A percentile compares a stretch with the other conserved stretches of the same genome.
phyloP scores from a whole-genome alignment of 2,113 vertebrate species.

The Hiodon alosoides region DNA sequence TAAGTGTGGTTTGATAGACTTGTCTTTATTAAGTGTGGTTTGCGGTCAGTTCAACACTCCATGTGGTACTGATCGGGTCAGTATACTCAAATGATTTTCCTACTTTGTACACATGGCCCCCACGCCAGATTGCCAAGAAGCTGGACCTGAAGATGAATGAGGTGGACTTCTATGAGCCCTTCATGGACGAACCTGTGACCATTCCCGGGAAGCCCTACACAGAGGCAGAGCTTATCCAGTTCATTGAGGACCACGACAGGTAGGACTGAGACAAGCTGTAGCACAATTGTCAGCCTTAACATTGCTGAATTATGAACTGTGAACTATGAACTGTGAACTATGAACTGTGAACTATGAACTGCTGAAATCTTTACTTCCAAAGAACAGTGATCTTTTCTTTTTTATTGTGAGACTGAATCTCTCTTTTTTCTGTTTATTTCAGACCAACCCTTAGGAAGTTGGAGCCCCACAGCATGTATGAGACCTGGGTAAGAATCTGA shows the following conservation, averaged over 20 bases:
- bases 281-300: background rate
- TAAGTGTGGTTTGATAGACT: too few species aligned
- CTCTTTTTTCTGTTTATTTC: conserved; percentile 23
- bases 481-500: conserved; percentile 78
- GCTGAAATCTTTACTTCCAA: too few species aligned
- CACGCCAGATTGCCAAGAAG: conserved; percentile 77
- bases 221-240: conserved; percentile 75
- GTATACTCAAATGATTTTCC: too few species aligned
- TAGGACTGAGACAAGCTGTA: conserved; percentile 28
- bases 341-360: too few species aligned
- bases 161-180: conserved; percentile 85
- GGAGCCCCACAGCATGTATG: conserved; percentile 84
- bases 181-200: conserved; percentile 72
- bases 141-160: conserved; percentile 82
- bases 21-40: too few species aligned
- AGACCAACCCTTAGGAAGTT: conserved; percentile 86
- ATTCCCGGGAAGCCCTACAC: conserved; percentile 82
- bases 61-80: too few species aligned
- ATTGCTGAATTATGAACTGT: conserved; percentile 2
- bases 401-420: background rate
- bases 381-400: too few species aligned
- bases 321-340: too few species aligned
- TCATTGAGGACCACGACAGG: conserved; percentile 79
- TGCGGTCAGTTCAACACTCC: too few species aligned
- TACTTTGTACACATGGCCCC: too few species aligned